Percentiles rank a stretch among this genome's conserved stretches.
These are phyloP conservation scores for Apostichopus parvimensis DNA, from an alignment of 35 echinoderm and acorn worm genomes.

Conservation along the genomic window DNA sequence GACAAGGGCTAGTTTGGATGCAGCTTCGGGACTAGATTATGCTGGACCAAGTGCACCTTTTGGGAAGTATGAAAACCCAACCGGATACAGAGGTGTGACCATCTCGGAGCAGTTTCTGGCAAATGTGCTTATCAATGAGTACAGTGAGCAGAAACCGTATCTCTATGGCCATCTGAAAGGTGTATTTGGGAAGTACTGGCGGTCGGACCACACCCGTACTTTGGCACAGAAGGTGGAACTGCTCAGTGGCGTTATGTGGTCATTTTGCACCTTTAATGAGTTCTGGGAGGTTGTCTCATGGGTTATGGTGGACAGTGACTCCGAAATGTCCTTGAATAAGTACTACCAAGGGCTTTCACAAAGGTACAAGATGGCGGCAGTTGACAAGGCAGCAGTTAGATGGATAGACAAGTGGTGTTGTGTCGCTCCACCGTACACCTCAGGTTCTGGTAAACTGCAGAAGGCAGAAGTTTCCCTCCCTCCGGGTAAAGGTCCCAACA, in stretches of 20 bases:
- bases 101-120: too few species aligned
- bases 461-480: not conserved
- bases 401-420: constrained; percentile 39
- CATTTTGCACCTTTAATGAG: too few species aligned
- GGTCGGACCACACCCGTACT: constrained; percentile 2
- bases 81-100: too few species aligned
- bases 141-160: not conserved
- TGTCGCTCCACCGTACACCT: constrained; percentile 15
- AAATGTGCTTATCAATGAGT: not conserved
- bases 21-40: too few species aligned
- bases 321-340: not conserved
- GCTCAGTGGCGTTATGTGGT: constrained; percentile 10
- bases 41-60: too few species aligned
- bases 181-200: not conserved
- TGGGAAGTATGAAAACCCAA: too few species aligned
- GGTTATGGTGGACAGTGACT: too few species aligned
- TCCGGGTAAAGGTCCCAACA: not conserved
- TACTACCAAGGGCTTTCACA: not conserved
- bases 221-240: constrained; percentile 27
- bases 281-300: too few species aligned
- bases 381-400: not conserved
- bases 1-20: too few species aligned
- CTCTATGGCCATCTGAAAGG: constrained; percentile 3
- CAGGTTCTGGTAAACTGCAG: not conserved
- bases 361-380: not conserved